Evolutionary conservation across 1,140 invertebrate genomes (phyloP).

Genomic region (Paraescarpia echinospica): DNA sequence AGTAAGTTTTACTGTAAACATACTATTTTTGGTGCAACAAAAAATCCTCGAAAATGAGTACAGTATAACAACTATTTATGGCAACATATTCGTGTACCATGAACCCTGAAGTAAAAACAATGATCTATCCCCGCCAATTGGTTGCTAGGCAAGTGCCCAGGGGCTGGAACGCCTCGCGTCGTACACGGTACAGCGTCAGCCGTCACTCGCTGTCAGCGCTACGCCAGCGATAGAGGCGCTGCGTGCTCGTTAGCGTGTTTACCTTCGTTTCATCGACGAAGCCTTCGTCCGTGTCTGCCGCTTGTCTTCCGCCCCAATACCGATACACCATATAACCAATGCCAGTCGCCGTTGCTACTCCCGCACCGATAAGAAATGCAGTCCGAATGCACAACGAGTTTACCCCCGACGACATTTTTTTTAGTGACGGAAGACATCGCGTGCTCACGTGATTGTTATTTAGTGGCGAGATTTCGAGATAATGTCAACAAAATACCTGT

Average conservation of each 20-base stretch:
- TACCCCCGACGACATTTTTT: not conserved
- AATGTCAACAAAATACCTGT: not conserved
- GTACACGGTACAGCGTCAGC: not conserved
- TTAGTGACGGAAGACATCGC: not conserved
- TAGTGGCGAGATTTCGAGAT: not conserved
- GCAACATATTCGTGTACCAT: not conserved
- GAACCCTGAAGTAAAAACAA: not conserved
- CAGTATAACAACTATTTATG: too few relatives aligned
- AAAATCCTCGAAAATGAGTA: too few relatives aligned
- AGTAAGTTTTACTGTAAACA: too few relatives aligned
- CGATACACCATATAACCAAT: not conserved
- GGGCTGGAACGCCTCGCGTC: not conserved
- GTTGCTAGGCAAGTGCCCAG: not conserved
- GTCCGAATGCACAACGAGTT: not conserved
- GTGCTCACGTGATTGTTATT: not conserved
- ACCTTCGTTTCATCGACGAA: slow-evolving; percentile 4
- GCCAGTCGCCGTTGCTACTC: not conserved
- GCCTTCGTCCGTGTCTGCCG: not conserved
- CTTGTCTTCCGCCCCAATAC: not conserved
- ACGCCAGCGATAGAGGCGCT: not conserved
- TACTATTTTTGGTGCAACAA: too few relatives aligned
- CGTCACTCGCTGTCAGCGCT: not conserved
- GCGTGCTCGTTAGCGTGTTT: not conserved
- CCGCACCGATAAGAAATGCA: not conserved
- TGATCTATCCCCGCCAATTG: not conserved